Evolutionary conservation across 2,797 vertebrate species (phyloP).

Genomic region (Onychomys leucogaster): DNA sequence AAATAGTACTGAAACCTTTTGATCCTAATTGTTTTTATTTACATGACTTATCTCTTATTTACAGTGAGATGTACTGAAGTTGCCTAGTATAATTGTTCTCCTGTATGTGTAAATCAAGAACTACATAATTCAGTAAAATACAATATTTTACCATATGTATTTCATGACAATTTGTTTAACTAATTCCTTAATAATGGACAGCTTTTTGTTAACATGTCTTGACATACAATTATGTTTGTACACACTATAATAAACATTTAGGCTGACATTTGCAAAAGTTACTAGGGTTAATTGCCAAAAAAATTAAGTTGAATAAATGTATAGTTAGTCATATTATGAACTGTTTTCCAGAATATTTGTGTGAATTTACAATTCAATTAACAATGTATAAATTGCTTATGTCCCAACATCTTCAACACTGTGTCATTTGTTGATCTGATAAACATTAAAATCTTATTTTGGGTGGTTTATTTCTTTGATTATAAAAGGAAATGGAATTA

Average conservation of each 20-base stretch:
- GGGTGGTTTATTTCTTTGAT: neutral
- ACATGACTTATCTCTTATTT: neutral
- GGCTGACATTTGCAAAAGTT: neutral
- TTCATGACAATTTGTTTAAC: neutral
- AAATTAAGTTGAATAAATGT: conserved; percentile 16
- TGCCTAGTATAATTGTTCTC: neutral
- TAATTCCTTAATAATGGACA: neutral
- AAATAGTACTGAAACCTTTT: neutral
- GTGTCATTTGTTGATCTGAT: neutral
- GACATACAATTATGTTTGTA: neutral
- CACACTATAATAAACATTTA: neutral
- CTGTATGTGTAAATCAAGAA: neutral
- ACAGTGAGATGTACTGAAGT: neutral
- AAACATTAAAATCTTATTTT: conserved; percentile 7
- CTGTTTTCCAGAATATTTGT: neutral
- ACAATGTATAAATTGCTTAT: conserved; percentile 1
- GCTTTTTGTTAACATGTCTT: neutral
- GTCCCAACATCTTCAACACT: neutral
- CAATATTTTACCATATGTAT: neutral
- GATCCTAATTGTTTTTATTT: conserved; percentile 24
- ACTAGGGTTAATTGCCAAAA: neutral
- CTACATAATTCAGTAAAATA: neutral
- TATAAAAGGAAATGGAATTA: neutral
- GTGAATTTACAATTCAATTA: neutral
- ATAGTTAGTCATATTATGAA: neutral